These are phyloP conservation scores for Terrapene triunguis DNA, from an alignment of 2,113 vertebrate genomes.

Conservation along the genomic window DNA sequence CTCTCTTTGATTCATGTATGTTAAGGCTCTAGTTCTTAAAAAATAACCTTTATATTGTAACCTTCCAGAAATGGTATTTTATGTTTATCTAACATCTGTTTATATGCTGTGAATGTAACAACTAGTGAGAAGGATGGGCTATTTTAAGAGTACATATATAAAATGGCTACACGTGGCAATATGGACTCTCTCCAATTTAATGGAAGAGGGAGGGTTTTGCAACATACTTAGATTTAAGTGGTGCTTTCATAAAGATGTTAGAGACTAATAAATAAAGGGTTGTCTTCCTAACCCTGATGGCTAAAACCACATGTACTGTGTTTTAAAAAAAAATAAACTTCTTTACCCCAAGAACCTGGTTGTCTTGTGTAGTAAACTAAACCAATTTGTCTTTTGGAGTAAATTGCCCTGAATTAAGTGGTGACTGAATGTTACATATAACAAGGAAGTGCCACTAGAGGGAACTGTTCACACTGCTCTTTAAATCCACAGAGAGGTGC, in stretches of 20 bases:
- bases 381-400: neutral
- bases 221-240: conserved; percentile 35
- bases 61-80: neutral
- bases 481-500: neutral
- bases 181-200: conserved; percentile 65
- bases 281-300: neutral
- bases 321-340: neutral
- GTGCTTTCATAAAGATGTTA: conserved; percentile 66
- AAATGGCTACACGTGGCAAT: conserved; percentile 63
- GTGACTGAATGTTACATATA: neutral
- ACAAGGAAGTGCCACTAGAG: neutral
- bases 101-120: too few relatives aligned
- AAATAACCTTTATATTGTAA: neutral
- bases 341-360: neutral
- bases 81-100: neutral
- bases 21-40: neutral
- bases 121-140: neutral
- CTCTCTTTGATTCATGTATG: neutral
- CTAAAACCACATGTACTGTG: neutral
- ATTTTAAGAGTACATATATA: neutral
- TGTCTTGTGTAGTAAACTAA: neutral
- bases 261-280: neutral
- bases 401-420: neutral
- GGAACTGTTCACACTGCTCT: neutral
- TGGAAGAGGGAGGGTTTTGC: conserved; percentile 15